Conservation (phyloP, 2,888 invertebrate species). For the Sisyra nigra region DNA sequence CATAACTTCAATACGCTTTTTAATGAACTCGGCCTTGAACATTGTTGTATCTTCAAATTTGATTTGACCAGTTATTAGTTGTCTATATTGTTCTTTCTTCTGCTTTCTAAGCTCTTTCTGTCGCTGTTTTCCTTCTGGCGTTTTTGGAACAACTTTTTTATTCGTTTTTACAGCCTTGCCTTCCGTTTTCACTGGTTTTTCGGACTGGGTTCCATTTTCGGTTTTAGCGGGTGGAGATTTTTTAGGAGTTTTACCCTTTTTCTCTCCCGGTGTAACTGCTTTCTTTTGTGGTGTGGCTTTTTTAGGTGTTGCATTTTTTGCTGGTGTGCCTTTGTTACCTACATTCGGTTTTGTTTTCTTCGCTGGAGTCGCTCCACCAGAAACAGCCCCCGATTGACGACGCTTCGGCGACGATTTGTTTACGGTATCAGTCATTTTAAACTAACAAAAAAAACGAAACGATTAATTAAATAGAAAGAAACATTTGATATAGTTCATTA, state of each 20-base stretch:
- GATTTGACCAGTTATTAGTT: not conserved
- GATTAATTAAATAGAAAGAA: too few species aligned
- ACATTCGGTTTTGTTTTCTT: slow-evolving; percentile 9
- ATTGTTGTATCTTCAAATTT: not conserved
- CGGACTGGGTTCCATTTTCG: not conserved
- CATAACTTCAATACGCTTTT: not conserved
- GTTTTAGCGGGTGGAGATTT: not conserved
- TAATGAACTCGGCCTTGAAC: not conserved
- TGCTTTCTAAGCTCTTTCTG: not conserved
- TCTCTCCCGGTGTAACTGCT: not conserved
- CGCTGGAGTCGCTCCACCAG: not conserved
- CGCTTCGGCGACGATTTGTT: too few species aligned
- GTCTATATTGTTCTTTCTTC: not conserved
- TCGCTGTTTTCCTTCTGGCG: not conserved
- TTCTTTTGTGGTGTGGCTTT: not conserved
- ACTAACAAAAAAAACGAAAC: too few species aligned
- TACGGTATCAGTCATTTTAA: too few species aligned
- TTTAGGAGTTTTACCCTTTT: not conserved
- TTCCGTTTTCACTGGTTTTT: not conserved
- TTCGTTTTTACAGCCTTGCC: not conserved
- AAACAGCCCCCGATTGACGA: too few species aligned
- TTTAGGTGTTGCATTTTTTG: not conserved
- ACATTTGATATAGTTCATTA: too few species aligned
- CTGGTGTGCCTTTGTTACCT: slow-evolving; percentile 6
- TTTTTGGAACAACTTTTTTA: not conserved